These are phyloP conservation scores for Ennomos fuscantarius DNA, from an alignment of 2,888 invertebrate genomes.

Conservation along the genomic window DNA sequence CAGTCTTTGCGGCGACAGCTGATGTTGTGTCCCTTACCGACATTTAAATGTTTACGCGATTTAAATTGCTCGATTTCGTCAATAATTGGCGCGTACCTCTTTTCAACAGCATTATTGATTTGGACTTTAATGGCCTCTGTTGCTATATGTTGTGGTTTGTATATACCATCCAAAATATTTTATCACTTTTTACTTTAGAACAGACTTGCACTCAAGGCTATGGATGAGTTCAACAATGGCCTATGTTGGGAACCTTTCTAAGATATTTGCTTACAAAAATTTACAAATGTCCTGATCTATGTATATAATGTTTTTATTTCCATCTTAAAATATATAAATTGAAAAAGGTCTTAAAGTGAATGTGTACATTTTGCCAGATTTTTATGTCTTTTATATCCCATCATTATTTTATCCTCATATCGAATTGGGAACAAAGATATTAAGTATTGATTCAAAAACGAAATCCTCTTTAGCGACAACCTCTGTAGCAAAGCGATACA, in stretches of 20 bases:
- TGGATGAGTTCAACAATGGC: no score
- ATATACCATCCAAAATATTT: no score
- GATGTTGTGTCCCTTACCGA: conserved; percentile 8
- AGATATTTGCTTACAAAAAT: no score
- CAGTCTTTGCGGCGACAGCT: conserved; percentile 46
- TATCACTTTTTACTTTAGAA: no score
- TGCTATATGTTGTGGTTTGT: background rate
- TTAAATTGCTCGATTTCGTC: conserved; percentile 7
- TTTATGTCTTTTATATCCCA: background rate
- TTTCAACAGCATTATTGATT: no score
- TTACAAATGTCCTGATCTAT: no score
- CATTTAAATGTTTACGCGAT: conserved; percentile 6
- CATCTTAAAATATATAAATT: no score
- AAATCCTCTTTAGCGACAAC: background rate
- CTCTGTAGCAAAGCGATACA: background rate
- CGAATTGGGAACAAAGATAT: conserved; percentile 6
- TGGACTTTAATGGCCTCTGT: background rate
- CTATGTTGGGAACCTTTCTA: no score
- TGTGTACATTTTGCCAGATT: background rate
- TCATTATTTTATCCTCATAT: conserved; percentile 3
- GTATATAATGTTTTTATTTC: no score
- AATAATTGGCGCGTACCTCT: background rate
- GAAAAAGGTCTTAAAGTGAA: no score
- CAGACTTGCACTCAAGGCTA: no score
- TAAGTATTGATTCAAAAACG: background rate